Percentiles rank a stretch among this genome's conserved stretches.
phyloP scores from a whole-genome alignment of 1,140 invertebrate genomes.

The Aphaenogaster ashmeadi region DNA sequence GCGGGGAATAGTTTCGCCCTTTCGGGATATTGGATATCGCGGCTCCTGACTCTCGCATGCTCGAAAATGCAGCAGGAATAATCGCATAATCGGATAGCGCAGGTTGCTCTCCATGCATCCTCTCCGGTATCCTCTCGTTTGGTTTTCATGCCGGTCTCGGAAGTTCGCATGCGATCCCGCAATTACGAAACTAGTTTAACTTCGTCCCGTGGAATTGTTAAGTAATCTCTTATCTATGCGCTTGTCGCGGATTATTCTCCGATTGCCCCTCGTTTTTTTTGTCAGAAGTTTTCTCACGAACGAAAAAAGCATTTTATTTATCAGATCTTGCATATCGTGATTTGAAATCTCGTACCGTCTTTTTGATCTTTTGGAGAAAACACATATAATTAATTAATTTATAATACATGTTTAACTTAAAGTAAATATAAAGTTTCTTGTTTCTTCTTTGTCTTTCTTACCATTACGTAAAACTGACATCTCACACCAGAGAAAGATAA shows the following conservation, averaged over 20 bases:
- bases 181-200: conserved; percentile 69
- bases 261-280: background rate
- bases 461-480: background rate
- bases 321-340: background rate
- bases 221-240: conserved; percentile 48
- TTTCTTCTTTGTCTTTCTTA: background rate
- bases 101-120: conserved; percentile 21
- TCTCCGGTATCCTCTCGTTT: conserved; percentile 38
- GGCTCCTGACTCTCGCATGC: conserved; percentile 28
- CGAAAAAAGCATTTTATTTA: background rate
- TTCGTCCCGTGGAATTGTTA: conserved; percentile 59
- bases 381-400: background rate
- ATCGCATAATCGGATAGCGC: conserved; percentile 59
- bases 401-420: background rate
- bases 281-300: background rate
- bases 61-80: conserved; percentile 58
- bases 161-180: conserved; percentile 61
- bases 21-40: conserved; percentile 49
- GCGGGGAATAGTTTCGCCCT: conserved; percentile 23
- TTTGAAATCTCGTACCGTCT: background rate
- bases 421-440: background rate
- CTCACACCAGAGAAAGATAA: background rate
- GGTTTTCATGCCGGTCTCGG: conserved; percentile 23
- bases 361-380: background rate
- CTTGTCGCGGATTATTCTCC: conserved; percentile 16